Evolutionary conservation across 92 coral and sea anemone genomes (phyloP), one percentile per base, ranked within the genome.

Genomic region (Parazoanthus atlanticus): DNA sequence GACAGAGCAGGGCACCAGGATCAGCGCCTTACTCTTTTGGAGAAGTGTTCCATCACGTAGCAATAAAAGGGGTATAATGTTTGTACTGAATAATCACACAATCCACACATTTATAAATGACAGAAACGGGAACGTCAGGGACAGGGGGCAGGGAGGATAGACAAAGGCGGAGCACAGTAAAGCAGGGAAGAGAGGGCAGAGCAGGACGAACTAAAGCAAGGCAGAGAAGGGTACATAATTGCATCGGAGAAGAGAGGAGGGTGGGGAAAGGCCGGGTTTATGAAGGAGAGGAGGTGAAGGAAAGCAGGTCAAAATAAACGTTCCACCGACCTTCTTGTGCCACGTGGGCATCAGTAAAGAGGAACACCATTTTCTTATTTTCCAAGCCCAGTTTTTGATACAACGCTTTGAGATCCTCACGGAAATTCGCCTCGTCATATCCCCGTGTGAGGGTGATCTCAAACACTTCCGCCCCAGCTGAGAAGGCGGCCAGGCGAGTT

Each of bases 381-480:
- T 97, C 99, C 78, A 96, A 81, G 16, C 99, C 99, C 40, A 97
- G 92, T 43, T 94, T 94, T 72, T 94, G 91, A 80, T 97, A 97
- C 91, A 97, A 92, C 32, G 92, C 94, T 86, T 95, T 97, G 86
- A 97, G 93, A 90, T 97, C 99, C 77, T 97, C 99, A 34, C 99
- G 88, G 90, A 97, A 95, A 64, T 94, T 91, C 72, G 83, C 76
- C 92, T 97, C 99, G 77, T 97, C 99, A 41, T 97, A 97, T 23
- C 99, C 99, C 75, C 99, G 93, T 0, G 97, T 97, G 25, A 97
- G 93, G 30, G 99, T 97, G 92, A 97, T 95, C 91, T 97, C 99
- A 82, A 94, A 97, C 89, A 97, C 98, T 78, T 96, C 98, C 80
- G 97, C 95, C 34, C 99, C 99, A 5, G 99, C 99, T 9, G 98